Conservation (phyloP, 2,113 vertebrate genomes). For the Xenopus borealis region DNA sequence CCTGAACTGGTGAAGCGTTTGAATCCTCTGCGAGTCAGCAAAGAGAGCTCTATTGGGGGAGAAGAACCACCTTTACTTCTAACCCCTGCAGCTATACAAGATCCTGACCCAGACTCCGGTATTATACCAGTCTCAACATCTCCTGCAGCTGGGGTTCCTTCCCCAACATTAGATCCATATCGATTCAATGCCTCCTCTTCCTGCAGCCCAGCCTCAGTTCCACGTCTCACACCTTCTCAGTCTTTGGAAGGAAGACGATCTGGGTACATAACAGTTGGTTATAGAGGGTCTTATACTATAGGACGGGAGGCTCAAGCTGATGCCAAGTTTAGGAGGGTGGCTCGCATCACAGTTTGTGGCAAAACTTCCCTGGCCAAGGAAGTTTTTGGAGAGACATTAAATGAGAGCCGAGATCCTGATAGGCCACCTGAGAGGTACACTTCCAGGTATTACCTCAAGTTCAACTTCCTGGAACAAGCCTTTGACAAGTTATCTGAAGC, state of each 20-base stretch:
- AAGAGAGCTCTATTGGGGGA: slow-evolving; percentile 56
- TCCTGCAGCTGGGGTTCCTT: slow-evolving; percentile 57
- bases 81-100: slow-evolving; percentile 74
- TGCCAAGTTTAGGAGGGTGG: slow-evolving; percentile 91
- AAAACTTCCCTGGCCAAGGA: slow-evolving; percentile 96
- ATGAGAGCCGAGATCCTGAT: slow-evolving; percentile 95
- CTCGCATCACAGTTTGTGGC: slow-evolving; percentile 93
- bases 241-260: slow-evolving; percentile 81
- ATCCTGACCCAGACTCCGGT: slow-evolving; percentile 52
- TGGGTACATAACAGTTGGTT: slow-evolving; percentile 94
- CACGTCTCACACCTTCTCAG: slow-evolving; percentile 70
- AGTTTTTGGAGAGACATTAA: slow-evolving; percentile 94
- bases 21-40: slow-evolving; percentile 63
- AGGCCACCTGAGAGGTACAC: slow-evolving; percentile 96
- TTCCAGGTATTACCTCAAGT: slow-evolving; percentile 95
- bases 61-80: slow-evolving; percentile 78
- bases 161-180: slow-evolving; percentile 66
- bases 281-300: slow-evolving; percentile 92
- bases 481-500: slow-evolving; percentile 92
- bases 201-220: slow-evolving; percentile 64
- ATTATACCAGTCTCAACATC: slow-evolving; percentile 24
- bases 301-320: slow-evolving; percentile 93
- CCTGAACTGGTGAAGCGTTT: slow-evolving; percentile 84
- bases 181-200: slow-evolving; percentile 60
- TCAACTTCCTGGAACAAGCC: slow-evolving; percentile 96